These are phyloP conservation scores for Drosophila suboccidentalis DNA, from an alignment of 2,888 invertebrate genomes.

Conservation along the genomic window DNA sequence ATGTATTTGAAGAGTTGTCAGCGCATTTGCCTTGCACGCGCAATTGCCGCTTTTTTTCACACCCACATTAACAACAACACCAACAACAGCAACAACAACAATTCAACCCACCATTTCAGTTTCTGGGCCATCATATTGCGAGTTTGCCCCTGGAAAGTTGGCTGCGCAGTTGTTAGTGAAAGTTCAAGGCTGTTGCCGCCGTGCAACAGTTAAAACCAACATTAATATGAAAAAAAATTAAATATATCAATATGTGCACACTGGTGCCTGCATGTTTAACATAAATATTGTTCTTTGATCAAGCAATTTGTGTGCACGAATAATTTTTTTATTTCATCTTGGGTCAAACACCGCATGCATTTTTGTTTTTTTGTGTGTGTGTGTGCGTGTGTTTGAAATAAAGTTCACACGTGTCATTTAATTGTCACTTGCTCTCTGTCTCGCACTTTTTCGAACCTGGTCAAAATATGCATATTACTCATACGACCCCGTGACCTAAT, in stretches of 20 bases:
- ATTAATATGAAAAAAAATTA: not conserved
- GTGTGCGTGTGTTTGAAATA: not conserved
- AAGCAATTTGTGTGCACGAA: conserved; percentile 20
- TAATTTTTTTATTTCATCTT: not conserved
- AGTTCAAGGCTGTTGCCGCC: conserved; percentile 68
- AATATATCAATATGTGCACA: conserved; percentile 22
- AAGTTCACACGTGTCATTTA: not conserved
- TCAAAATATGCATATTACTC: not conserved
- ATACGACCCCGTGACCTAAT: not conserved
- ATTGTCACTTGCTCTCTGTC: not conserved
- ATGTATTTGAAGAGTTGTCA: conserved; percentile 35
- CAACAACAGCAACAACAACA: not conserved
- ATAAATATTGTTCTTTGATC: conserved; percentile 47
- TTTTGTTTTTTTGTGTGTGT: not conserved
- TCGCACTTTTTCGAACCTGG: not conserved
- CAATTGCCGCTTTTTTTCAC: conserved; percentile 13
- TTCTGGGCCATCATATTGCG: conserved; percentile 43
- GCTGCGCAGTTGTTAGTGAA: conserved; percentile 57
- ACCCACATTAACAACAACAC: conserved; percentile 20
- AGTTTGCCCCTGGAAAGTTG: conserved; percentile 53
- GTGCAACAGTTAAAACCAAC: conserved; percentile 37
- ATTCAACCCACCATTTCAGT: conserved; percentile 17
- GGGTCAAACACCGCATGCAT: conserved; percentile 5
- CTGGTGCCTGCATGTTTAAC: conserved; percentile 30
- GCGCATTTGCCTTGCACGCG: conserved; percentile 20